Evolutionary conservation across 2,888 invertebrate genomes (phyloP), one percentile per base, ranked within the genome.

Genomic region (Xestia xanthographa): DNA sequence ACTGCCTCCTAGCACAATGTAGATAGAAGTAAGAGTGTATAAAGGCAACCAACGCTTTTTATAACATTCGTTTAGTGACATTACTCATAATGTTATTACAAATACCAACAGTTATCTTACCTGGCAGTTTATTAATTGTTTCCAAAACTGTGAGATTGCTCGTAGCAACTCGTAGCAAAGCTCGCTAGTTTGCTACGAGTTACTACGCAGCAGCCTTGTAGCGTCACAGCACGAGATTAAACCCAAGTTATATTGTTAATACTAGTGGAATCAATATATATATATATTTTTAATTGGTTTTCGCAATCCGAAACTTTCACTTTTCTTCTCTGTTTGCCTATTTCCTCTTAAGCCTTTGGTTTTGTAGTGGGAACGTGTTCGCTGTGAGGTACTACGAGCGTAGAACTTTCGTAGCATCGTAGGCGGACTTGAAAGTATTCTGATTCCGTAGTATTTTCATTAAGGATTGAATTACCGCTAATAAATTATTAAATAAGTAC

Each of bases 341-440:
- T 1, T 29, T 20, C 1, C 41, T 26, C 20, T 22, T 5, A 14
- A 14, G 43, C 17, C 8, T 29, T 41, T 66, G 22, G 29, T 22
- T 65, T 43, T 17, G 26, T 11, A 66, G 12, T 26, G 38, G 8
- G 50, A 50, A 48, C 48, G 48, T 41, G 48, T 29, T 66, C 26
- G 48, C 41, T 48, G 58, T 48, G 22, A 53, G 26, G 5, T 43
- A 56, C 65, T 77, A 66, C 77, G 43, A 66, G n/a, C 41, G 41
- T 29, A 72, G 72, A 22, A 29, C 29, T 8, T 41, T 72, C 41
- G 50, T 41, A 72, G 70, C 69, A 38, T 26, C 11, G 38, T 20
- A 69, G 45, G 26, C 12, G 26, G 29, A 29, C 8, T 26, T 56
- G 2, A 12, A 26, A 66, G n/a, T 29, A 20, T n/a, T 70, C 66